Percentiles rank a stretch among this genome's conserved stretches.
phyloP scores from a whole-genome alignment of 2,888 invertebrate species.

The Drosophila colorata region DNA sequence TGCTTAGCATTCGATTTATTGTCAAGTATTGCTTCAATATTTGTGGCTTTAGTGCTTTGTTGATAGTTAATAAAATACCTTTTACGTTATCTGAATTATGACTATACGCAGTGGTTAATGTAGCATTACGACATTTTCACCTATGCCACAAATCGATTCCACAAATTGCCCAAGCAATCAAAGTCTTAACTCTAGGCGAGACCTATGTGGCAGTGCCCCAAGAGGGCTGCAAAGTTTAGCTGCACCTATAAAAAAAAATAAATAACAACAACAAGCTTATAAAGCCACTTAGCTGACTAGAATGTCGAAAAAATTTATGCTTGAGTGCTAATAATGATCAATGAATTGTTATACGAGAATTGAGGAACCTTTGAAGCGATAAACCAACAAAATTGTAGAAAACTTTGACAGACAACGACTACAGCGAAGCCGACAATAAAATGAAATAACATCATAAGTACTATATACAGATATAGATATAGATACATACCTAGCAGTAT shows the following conservation, averaged over 20 bases:
- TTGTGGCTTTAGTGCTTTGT: not conserved
- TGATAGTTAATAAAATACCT: not conserved
- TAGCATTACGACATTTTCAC: conserved; percentile 41
- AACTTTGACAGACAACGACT: conserved; percentile 55
- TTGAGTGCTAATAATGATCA: conserved; percentile 80
- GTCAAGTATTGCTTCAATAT: not conserved
- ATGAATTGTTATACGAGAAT: conserved; percentile 64
- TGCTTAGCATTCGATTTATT: not conserved
- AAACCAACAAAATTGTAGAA: conserved; percentile 64
- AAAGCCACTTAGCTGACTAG: conserved; percentile 46
- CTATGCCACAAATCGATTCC: conserved; percentile 49
- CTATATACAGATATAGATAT: conserved; percentile 40
- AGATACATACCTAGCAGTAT: conserved; percentile 7
- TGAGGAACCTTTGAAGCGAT: conserved; percentile 63
- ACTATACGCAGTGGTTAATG: conserved; percentile 11
- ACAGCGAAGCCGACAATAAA: conserved; percentile 62
- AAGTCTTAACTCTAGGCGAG: conserved; percentile 6
- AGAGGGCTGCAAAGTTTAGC: conserved; percentile 7
- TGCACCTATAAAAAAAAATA: conserved; percentile 37
- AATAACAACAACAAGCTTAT: conserved; percentile 26
- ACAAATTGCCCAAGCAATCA: conserved; percentile 37
- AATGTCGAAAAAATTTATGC: conserved; percentile 69
- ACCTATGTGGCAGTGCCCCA: conserved; percentile 7
- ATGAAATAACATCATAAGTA: conserved; percentile 72
- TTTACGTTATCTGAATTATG: not conserved